Base-by-base conservation (phyloP, 1,140 invertebrate species). In the Arion vulgaris region DNA sequence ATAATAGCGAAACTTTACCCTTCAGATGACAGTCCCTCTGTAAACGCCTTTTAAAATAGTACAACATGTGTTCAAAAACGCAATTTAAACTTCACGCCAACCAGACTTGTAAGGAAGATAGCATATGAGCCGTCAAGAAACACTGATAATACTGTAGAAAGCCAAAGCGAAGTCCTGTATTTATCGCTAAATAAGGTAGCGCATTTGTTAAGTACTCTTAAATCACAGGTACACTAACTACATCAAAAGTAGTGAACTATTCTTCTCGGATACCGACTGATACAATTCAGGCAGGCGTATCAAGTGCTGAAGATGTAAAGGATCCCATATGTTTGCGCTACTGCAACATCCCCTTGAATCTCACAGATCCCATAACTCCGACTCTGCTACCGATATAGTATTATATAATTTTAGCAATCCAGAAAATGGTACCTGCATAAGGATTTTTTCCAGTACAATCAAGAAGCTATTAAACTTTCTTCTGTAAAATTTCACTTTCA, bases 391-490 rank as follows among this genome's bases (percentile, higher is more conserved):
- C 11, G 62, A 66, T 66, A 66, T 66, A 34, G n/a, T 66, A 66
- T 66, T 66, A 66, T 66, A n/a, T 66, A 66, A 66, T 66, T 66
- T 7, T 32, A 66, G n/a, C 11, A 66, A 66, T 66, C 62, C 4
- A 66, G 62, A 34, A 66, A 66, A 66, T 66, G 62, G 62, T 66
- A 66, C 62, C 62, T 11, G 62, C 62, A 66, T 66, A 34, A 2
- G 28, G 62, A 66, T 34, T 66, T 66, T 23, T 66, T 32, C 62
- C n/a, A 66, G 62, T 28, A 66, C 62, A 66, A 32, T 66, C 5
- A 28, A 7, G 17, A 66, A 66, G 19, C n/a, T 28, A 34, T 66
- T 66, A 66, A 45, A 23, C 7, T 17, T 2, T 32, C 62, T 28
- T 66, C n/a, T 17, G 15, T 5, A 7, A 45, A 23, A 57, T 23